phyloP scores from a whole-genome alignment of 1,140 invertebrate species.

The Camponotus floridanus region DNA sequence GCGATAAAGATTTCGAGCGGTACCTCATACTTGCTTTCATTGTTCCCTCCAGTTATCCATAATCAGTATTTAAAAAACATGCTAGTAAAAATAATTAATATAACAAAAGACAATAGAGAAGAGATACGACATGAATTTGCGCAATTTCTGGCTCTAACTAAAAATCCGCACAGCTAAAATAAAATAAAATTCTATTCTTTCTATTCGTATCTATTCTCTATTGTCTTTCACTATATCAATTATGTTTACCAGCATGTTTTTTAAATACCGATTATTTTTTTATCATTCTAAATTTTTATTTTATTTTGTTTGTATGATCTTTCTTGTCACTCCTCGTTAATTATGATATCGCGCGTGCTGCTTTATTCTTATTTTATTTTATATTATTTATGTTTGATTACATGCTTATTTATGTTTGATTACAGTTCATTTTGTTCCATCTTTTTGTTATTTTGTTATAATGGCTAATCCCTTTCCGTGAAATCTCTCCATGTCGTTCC shows the following conservation, averaged over 20 bases:
- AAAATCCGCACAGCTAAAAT: too few species aligned
- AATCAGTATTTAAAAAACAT: slow-evolving; percentile 5
- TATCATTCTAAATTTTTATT: too few species aligned
- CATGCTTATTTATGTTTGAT: not conserved
- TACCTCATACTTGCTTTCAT: slow-evolving; percentile 14
- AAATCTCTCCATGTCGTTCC: not conserved
- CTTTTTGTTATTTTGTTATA: not conserved
- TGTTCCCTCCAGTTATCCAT: slow-evolving; percentile 29
- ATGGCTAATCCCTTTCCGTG: slow-evolving; percentile 31
- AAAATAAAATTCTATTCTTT: too few species aligned
- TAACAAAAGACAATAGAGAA: not conserved
- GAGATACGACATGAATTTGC: not conserved
- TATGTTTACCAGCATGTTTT: too few species aligned
- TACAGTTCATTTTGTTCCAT: not conserved
- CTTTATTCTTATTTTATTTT: not conserved
- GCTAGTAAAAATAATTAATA: not conserved
- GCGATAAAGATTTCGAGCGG: slow-evolving; percentile 50
- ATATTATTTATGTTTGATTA: not conserved
- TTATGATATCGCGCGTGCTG: not conserved
- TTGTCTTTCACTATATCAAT: too few species aligned
- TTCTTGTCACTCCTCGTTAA: not conserved
- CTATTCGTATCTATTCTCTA: not conserved
- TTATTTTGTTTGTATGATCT: too few species aligned
- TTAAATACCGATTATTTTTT: too few species aligned
- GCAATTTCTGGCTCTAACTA: too few species aligned